These are phyloP conservation scores for Pandemis corylana DNA, from an alignment of 2,888 invertebrate species.

Conservation along the genomic window DNA sequence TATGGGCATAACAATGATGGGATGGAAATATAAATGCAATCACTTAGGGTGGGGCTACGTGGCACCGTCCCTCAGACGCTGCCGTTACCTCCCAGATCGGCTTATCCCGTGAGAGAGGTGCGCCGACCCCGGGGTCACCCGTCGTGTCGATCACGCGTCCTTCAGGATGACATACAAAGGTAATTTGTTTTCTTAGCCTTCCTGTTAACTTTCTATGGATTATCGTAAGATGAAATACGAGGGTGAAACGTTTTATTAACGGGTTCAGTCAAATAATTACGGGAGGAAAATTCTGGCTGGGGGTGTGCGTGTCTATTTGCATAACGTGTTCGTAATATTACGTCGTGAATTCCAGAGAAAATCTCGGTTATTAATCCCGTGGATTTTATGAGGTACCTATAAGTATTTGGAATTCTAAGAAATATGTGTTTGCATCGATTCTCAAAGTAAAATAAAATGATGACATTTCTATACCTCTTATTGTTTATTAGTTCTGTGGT, in stretches of 20 bases:
- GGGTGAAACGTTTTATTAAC: neutral
- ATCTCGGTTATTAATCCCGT: neutral
- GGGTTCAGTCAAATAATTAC: neutral
- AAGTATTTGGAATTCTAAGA: neutral
- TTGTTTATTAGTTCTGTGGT: too few species aligned
- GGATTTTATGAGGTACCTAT: neutral
- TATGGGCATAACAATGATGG: conserved; percentile 14
- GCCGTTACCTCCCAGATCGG: conserved; percentile 13
- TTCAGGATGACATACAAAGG: conserved; percentile 6
- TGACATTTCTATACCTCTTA: too few species aligned
- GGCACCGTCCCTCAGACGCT: conserved; percentile 7
- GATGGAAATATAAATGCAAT: conserved; percentile 23
- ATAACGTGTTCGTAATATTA: neutral
- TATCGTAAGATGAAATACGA: neutral
- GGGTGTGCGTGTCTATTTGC: neutral
- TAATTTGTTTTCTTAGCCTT: conserved; percentile 9
- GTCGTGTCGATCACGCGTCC: conserved; percentile 9
- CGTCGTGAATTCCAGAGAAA: neutral
- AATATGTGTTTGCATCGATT: too few species aligned
- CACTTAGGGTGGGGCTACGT: conserved; percentile 17
- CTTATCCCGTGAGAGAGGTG: conserved; percentile 19
- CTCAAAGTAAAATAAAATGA: too few species aligned
- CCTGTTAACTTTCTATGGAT: neutral
- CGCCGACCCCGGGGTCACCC: conserved; percentile 2
- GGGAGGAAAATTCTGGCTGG: neutral